Conservation (phyloP, 2,888 invertebrate genomes). For the Dolichopus griseipennis region DNA sequence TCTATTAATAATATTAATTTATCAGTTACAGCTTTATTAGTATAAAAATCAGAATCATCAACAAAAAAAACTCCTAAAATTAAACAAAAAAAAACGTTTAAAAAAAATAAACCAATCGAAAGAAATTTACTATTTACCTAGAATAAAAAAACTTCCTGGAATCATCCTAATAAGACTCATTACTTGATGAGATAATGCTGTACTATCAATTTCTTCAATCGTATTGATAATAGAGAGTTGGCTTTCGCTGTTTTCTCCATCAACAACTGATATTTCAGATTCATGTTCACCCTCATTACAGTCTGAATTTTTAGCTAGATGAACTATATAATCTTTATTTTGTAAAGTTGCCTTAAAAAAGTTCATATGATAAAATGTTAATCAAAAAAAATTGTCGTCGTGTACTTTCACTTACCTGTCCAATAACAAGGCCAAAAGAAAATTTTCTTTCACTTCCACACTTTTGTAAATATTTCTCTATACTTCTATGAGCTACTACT, state of each 20-base stretch:
- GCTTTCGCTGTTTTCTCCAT: constrained; percentile 33
- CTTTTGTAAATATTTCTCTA: constrained; percentile 58
- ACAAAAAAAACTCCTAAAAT: constrained; percentile 58
- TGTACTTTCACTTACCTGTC: constrained; percentile 53
- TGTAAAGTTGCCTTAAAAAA: constrained; percentile 43
- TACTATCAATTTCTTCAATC: constrained; percentile 31
- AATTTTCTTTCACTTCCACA: constrained; percentile 55
- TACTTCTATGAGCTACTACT: constrained; percentile 59
- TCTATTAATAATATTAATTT: constrained; percentile 18
- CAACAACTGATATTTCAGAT: constrained; percentile 27
- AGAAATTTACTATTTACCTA: constrained; percentile 46
- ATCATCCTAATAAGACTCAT: constrained; percentile 82
- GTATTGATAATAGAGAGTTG: constrained; percentile 16
- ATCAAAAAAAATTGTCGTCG: constrained; percentile 11
- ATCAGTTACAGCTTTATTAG: constrained; percentile 9
- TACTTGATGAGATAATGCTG: constrained; percentile 54
- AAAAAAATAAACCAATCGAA: background rate
- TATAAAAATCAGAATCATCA: constrained; percentile 40
- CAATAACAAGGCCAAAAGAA: constrained; percentile 66
- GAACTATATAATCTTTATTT: constrained; percentile 66
- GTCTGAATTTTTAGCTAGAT: constrained; percentile 68
- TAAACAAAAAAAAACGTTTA: background rate
- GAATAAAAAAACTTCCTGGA: constrained; percentile 79
- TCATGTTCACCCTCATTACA: constrained; percentile 23
- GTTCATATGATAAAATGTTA: background rate